Percentiles rank a stretch among this genome's conserved stretches.
Conservation (phyloP, 2,113 vertebrate genomes). For the Petrocephalus microphthalmus region DNA sequence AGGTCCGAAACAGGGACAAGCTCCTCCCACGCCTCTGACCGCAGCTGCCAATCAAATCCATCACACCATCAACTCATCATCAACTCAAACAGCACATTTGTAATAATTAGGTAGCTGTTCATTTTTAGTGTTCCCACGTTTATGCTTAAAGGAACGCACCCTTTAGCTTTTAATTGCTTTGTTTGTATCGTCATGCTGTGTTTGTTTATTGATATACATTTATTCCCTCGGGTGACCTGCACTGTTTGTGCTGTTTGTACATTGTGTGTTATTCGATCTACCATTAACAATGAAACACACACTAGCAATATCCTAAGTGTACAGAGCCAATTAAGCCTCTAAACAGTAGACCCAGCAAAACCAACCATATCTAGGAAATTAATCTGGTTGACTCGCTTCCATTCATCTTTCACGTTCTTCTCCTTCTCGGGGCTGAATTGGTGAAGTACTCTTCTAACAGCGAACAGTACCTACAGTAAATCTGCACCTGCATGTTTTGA, state of each 20-base stretch:
- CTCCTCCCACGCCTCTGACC: conserved; percentile 62
- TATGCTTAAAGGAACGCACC: neutral
- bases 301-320: neutral
- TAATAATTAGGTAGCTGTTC: neutral
- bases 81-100: neutral
- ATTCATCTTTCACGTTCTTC: neutral
- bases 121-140: neutral
- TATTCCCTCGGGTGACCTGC: neutral
- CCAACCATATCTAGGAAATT: neutral
- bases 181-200: neutral
- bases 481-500: neutral
- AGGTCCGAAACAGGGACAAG: conserved; percentile 60
- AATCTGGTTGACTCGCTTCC: neutral
- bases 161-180: neutral
- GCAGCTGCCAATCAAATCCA: conserved; percentile 54
- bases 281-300: neutral
- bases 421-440: neutral
- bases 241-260: neutral
- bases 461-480: neutral
- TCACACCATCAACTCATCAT: neutral
- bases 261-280: neutral
- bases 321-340: neutral
- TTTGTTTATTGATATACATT: neutral
- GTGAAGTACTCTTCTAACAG: neutral
- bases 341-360: neutral